These are phyloP conservation scores for Monodelphis domestica DNA, from an alignment of 2,797 vertebrate genomes.

Conservation along the genomic window DNA sequence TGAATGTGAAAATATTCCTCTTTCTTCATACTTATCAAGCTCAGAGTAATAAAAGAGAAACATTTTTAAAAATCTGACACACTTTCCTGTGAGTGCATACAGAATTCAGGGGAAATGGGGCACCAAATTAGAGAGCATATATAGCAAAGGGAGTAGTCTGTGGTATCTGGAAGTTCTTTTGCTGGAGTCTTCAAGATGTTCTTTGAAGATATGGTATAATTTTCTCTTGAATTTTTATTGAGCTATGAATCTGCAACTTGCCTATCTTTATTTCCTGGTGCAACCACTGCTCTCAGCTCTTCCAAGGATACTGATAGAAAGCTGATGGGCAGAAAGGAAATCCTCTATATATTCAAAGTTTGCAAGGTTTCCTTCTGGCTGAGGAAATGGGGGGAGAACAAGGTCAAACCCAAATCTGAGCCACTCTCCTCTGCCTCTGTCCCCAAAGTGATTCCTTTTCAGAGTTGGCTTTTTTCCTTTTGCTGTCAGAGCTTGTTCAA, in stretches of 20 bases:
- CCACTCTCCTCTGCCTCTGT: neutral
- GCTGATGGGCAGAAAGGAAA: no score
- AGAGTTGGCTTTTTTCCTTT: neutral
- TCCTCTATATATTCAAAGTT: no score
- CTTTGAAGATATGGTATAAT: neutral
- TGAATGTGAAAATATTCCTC: no score
- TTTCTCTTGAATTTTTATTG: neutral
- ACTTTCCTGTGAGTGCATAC: neutral
- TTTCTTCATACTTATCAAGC: no score
- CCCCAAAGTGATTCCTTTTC: neutral
- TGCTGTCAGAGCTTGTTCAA: neutral
- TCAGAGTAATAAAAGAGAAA: no score
- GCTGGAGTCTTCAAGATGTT: neutral
- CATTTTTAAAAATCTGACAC: neutral
- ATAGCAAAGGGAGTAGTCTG: neutral
- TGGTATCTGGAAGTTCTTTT: neutral
- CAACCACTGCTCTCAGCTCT: no score
- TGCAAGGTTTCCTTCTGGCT: no score
- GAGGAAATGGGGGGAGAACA: no score
- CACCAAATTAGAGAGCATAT: neutral
- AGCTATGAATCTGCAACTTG: neutral
- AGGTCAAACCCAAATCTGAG: no score
- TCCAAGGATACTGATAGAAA: no score
- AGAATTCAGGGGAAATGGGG: neutral
- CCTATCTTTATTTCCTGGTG: no score